Percentiles rank a stretch among this genome's conserved stretches.
Evolutionary conservation across 2,113 vertebrate species (phyloP).

Genomic region (Mirza zaza): DNA sequence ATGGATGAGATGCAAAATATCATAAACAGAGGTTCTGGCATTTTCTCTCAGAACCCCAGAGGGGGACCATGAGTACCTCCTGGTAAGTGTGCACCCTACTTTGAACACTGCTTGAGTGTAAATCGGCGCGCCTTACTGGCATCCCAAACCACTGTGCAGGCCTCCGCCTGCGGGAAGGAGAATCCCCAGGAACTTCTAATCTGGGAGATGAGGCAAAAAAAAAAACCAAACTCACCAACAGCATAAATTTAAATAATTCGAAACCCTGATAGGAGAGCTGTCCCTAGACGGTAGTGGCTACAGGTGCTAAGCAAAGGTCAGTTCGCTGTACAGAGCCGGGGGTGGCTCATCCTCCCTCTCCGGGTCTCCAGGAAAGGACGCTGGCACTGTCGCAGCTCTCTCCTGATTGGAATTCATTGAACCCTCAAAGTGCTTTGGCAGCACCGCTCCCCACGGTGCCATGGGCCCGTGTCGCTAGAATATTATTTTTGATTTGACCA

Average conservation of each 20-base stretch:
- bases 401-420: neutral
- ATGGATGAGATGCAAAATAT: neutral
- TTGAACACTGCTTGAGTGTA: neutral
- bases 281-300: neutral
- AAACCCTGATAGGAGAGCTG: neutral
- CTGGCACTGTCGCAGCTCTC: neutral
- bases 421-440: neutral
- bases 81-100: neutral
- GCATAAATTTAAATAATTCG: neutral
- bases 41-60: constrained; percentile 13
- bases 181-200: neutral
- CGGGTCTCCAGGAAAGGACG: neutral
- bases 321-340: neutral
- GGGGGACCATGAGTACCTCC: neutral
- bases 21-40: neutral
- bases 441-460: neutral
- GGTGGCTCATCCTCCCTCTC: neutral
- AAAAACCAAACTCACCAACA: neutral
- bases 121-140: neutral
- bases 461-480: constrained; percentile 16
- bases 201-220: neutral
- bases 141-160: neutral
- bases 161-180: neutral
- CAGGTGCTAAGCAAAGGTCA: constrained; percentile 36
- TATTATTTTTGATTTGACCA: constrained; percentile 65